Evolutionary conservation across 2,797 vertebrate species (phyloP), one percentile per base, ranked within the genome.

Genomic region (Cyclopterus lumpus): DNA sequence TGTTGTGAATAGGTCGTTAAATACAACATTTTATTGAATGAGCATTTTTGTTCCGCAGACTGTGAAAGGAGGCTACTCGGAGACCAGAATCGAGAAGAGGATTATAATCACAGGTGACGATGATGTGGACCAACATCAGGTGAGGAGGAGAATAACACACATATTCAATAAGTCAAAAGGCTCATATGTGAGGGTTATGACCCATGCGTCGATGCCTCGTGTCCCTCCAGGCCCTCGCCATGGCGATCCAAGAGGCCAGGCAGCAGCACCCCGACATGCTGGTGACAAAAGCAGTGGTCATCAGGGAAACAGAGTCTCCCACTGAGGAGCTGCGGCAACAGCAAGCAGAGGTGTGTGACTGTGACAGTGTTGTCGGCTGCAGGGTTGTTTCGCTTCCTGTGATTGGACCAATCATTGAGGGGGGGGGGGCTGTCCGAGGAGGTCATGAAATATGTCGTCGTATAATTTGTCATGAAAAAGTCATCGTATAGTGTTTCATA

Each of bases 21-120:
- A 26, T 65, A 2, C 12, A 4, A n/a, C 34, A 38, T 7, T 59
- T 54, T 46, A 16, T 4, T 57, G 4, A 26, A 4, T 66, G 54
- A 36, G 11, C 2, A 38, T 38, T 0, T 12, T 40, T 22, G 1
- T 46, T 61, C 46, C 80, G 7, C 92, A 99, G 98, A 99, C 98
- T 88, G 98, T 98, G 91, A 99, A 99, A 95, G 98, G 97, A 74
- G 97, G 98, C n/a, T 99, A 97, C 94, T 98, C 97, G 0, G 98
- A 99, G 93, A 99, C 98, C 2, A 96, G 98, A 80, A 99, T 99
- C n/a, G 98, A 99, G 93, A 99, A 99, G 80, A 95, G 98, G 90
- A 99, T 99, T 87, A 98, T 99, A 70, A 99, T 99, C 86, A 99
- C 97, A 0, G 98, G 98, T 80, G 98, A 99, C 14, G 98, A 99